Evolutionary conservation across 2,113 vertebrate species (phyloP).

Genomic region (Physeter macrocephalus): DNA sequence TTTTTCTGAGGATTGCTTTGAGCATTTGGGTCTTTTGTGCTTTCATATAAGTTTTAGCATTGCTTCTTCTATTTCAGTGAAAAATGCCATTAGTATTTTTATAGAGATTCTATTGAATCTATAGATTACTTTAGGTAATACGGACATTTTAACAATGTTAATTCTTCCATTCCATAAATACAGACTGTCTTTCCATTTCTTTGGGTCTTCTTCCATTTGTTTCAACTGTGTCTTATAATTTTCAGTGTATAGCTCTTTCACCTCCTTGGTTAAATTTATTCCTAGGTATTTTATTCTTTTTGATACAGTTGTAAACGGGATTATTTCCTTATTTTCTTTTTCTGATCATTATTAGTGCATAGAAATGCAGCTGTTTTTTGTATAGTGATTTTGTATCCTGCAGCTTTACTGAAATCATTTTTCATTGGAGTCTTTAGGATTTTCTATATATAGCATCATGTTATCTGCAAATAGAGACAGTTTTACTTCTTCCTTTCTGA

Average conservation of each 20-base stretch:
- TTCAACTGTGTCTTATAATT: background rate
- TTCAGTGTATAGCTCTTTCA: background rate
- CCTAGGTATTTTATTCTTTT: background rate
- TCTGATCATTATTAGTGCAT: too few relatives aligned
- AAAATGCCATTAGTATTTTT: background rate
- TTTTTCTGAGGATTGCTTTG: background rate
- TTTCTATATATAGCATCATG: background rate
- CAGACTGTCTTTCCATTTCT: background rate
- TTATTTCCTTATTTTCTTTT: background rate
- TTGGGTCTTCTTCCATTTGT: background rate
- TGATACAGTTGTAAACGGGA: background rate
- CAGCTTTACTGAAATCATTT: background rate
- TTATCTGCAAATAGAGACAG: background rate
- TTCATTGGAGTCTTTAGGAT: background rate
- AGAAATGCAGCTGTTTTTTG: too few relatives aligned
- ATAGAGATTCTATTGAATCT: background rate
- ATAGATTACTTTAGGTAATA: background rate
- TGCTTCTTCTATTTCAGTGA: background rate
- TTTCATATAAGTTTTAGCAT: background rate
- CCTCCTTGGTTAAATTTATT: background rate
- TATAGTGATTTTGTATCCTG: background rate
- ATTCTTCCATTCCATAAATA: background rate
- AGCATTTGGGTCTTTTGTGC: background rate
- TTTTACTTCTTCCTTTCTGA: background rate
- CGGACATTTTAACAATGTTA: background rate